Evolutionary conservation across 30 jellyfish, hydroid and myxozoan genomes (phyloP).

Genomic region (Aurelia aurita): DNA sequence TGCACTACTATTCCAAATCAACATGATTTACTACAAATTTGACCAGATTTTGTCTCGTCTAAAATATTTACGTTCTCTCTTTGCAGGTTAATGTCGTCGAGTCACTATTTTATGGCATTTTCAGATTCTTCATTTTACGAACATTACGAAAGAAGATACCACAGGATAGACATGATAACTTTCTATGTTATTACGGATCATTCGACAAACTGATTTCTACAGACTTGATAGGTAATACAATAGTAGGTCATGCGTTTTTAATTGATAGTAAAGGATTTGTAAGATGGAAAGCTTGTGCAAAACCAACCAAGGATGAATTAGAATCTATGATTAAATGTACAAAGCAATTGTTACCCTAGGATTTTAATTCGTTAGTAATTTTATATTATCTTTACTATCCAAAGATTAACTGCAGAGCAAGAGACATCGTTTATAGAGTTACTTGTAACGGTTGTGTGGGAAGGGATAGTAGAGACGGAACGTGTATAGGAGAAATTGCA

Average conservation of each 20-base stretch:
- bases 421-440: too few relatives aligned
- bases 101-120: conserved; percentile 46
- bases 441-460: too few relatives aligned
- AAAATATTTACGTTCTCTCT: background rate
- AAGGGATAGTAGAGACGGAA: too few relatives aligned
- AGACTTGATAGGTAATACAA: conserved; percentile 44
- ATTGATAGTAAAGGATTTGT: conserved; percentile 58
- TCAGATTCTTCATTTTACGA: conserved; percentile 13
- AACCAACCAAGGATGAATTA: conserved; percentile 58
- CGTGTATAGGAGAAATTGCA: too few relatives aligned
- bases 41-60: background rate
- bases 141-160: conserved; percentile 25
- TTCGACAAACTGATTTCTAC: background rate
- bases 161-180: conserved; percentile 42
- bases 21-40: too few relatives aligned
- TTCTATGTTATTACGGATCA: conserved; percentile 45
- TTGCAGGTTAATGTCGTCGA: conserved; percentile 51
- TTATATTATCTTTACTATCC: too few relatives aligned
- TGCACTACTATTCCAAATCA: too few relatives aligned
- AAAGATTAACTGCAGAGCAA: too few relatives aligned
- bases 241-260: conserved; percentile 66
- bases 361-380: too few relatives aligned
- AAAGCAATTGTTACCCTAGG: conserved; percentile 15
- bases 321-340: conserved; percentile 24
- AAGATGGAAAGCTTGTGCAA: conserved; percentile 70